These are phyloP conservation scores for Blastobasis lacticolella DNA, from an alignment of 2,888 invertebrate species.

Conservation along the genomic window DNA sequence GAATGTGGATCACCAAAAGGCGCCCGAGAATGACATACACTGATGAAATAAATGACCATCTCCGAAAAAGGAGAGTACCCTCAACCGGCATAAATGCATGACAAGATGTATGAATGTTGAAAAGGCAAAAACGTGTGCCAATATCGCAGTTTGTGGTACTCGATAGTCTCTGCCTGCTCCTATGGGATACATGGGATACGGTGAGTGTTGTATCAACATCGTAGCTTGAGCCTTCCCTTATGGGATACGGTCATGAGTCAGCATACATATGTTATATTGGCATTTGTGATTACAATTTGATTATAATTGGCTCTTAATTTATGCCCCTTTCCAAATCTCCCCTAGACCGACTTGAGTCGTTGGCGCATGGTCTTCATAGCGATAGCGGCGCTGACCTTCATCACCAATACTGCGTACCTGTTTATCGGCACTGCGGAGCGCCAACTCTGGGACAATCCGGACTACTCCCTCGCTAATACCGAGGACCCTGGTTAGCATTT, in stretches of 20 bases:
- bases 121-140: too few relatives aligned
- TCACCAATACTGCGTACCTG: constrained; percentile 78
- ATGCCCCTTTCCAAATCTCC: neutral
- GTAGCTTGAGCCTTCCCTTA: too few relatives aligned
- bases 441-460: constrained; percentile 83
- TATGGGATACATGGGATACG: too few relatives aligned
- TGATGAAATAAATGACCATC: too few relatives aligned
- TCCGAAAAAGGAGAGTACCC: too few relatives aligned
- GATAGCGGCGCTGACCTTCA: constrained; percentile 75
- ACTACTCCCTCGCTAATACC: constrained; percentile 31
- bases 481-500: constrained; percentile 37
- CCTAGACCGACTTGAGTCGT: constrained; percentile 73
- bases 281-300: neutral
- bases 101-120: too few relatives aligned
- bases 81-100: too few relatives aligned
- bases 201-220: too few relatives aligned
- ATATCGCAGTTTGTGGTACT: too few relatives aligned
- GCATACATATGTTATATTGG: neutral
- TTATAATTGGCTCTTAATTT: neutral
- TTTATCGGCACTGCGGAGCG: constrained; percentile 78
- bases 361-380: constrained; percentile 85
- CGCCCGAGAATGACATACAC: too few relatives aligned
- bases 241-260: neutral
- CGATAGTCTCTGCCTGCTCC: too few relatives aligned
- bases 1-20: too few relatives aligned